These are phyloP conservation scores for Apodemus agrarius DNA, from an alignment of 2,797 vertebrate species.

Conservation along the genomic window DNA sequence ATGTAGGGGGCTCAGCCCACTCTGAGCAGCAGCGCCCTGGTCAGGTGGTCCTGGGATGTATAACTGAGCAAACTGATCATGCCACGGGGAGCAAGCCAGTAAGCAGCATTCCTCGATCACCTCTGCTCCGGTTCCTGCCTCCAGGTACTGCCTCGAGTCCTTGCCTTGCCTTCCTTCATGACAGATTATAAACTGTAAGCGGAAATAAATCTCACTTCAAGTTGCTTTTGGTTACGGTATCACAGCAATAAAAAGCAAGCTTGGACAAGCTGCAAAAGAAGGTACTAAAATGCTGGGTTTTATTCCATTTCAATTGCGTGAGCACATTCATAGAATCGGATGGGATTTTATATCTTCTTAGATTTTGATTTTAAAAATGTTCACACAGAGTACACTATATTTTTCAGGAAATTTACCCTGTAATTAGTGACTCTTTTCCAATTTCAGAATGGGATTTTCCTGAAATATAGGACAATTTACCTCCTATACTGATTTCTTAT, in stretches of 20 bases:
- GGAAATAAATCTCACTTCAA: neutral
- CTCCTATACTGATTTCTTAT: neutral
- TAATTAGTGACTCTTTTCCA: neutral
- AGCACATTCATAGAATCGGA: neutral
- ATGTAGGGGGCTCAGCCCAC: neutral
- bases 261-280: neutral
- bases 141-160: neutral
- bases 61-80: neutral
- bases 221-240: neutral
- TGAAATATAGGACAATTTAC: neutral
- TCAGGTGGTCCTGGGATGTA: neutral
- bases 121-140: neutral
- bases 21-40: neutral
- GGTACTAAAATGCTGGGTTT: neutral
- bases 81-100: neutral
- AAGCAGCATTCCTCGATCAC: neutral
- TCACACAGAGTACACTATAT: neutral
- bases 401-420: neutral
- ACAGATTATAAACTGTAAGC: neutral
- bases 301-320: neutral
- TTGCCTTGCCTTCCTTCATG: neutral
- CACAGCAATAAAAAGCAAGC: neutral
- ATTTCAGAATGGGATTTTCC: neutral
- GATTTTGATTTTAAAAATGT: neutral
- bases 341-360: neutral